These are phyloP conservation scores for Meloidogyne exigua DNA, from an alignment of 1,140 invertebrate species.

Conservation along the genomic window DNA sequence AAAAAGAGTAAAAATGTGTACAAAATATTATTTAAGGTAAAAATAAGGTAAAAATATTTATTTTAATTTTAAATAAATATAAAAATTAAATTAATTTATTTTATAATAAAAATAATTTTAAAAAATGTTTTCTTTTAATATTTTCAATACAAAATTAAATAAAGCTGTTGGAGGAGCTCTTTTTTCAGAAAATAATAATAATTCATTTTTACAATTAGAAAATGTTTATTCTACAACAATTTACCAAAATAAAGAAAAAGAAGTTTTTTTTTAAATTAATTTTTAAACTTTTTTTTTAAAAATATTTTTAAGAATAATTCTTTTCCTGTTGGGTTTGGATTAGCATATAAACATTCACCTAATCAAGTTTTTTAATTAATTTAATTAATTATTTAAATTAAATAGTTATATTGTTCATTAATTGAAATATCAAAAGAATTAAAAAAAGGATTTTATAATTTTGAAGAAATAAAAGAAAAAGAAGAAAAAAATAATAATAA, in stretches of 20 bases:
- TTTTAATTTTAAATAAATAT: too few relatives aligned
- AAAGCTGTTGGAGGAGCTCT: constrained; percentile 32
- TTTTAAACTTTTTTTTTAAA: not conserved
- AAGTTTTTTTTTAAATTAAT: not conserved
- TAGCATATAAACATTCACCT: constrained; percentile 35
- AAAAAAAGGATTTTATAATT: constrained; percentile 36
- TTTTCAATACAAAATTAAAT: constrained; percentile 24
- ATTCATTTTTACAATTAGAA: constrained; percentile 42
- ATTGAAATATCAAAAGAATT: constrained; percentile 31
- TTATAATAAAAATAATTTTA: not conserved
- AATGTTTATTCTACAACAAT: constrained; percentile 40
- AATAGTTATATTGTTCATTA: constrained; percentile 29
- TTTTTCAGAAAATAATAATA: constrained; percentile 40
- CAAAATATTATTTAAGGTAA: too few relatives aligned
- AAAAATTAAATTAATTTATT: too few relatives aligned
- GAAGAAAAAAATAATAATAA: constrained; percentile 18
- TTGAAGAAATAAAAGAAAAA: constrained; percentile 29
- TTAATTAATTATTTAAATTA: constrained; percentile 11
- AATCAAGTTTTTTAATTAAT: constrained; percentile 21
- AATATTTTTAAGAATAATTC: not conserved
- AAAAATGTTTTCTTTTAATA: not conserved
- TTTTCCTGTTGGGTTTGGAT: constrained; percentile 36
- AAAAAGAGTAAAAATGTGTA: too few relatives aligned
- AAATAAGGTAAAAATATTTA: too few relatives aligned
- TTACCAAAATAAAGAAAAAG: not conserved